phyloP scores from a whole-genome alignment of 2,888 invertebrate genomes.

The Ariolimax columbianus region DNA sequence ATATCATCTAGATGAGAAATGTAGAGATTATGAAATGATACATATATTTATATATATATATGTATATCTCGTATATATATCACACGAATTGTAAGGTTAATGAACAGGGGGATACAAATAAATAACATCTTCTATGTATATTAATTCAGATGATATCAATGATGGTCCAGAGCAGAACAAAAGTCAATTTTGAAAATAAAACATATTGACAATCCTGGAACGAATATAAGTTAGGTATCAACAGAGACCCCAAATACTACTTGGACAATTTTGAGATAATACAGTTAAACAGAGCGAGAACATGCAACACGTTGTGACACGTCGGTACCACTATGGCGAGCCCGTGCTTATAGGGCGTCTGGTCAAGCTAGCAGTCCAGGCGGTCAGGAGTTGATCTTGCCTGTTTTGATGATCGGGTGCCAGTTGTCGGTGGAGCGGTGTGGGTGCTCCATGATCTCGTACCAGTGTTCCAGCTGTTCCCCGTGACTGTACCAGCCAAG shows the following conservation, averaged over 20 bases:
- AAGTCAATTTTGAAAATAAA: neutral
- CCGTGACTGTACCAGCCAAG: slow-evolving; percentile 75
- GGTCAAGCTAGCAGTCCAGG: neutral
- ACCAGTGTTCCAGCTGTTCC: slow-evolving; percentile 74
- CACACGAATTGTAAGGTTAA: too few species aligned
- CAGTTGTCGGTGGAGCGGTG: slow-evolving; percentile 73
- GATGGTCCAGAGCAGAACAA: neutral
- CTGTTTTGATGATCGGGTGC: slow-evolving; percentile 74
- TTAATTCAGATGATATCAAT: too few species aligned
- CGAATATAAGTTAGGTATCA: neutral
- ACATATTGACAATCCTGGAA: neutral
- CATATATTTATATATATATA: too few species aligned
- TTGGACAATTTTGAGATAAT: slow-evolving; percentile 2
- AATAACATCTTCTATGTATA: too few species aligned
- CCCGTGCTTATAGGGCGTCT: neutral
- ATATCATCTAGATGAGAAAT: too few species aligned
- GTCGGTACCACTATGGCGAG: neutral
- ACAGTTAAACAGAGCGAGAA: slow-evolving; percentile 15
- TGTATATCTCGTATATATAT: too few species aligned
- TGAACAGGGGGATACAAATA: too few species aligned
- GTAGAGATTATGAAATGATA: too few species aligned
- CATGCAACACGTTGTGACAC: neutral
- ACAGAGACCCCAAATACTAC: neutral
- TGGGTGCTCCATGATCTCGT: slow-evolving; percentile 75
- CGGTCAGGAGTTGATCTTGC: slow-evolving; percentile 70